phyloP scores from a whole-genome alignment of 30 jellyfish, hydroid and myxozoan genomes.

The Pelagia noctiluca region DNA sequence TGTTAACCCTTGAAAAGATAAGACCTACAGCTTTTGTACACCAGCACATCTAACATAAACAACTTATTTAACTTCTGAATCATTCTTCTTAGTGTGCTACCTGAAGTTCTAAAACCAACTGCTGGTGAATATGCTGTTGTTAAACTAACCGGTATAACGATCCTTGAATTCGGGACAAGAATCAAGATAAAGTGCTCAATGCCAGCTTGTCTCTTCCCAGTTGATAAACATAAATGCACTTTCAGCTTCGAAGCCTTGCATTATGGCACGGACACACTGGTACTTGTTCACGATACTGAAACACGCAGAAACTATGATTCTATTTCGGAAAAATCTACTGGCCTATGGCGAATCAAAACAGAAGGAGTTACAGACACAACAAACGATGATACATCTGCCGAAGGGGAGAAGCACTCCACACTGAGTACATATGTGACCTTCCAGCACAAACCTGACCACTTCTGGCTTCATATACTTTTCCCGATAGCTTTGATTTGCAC shows the following conservation, averaged over 20 bases:
- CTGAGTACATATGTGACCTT: background rate
- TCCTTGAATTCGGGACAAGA: conserved; percentile 21
- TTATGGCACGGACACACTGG: background rate
- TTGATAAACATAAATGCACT: conserved; percentile 41
- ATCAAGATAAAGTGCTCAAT: conserved; percentile 40
- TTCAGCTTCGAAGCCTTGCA: conserved; percentile 7
- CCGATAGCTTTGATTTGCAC: conserved; percentile 44
- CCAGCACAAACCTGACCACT: conserved; percentile 11
- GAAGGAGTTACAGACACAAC: background rate
- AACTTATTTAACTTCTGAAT: background rate
- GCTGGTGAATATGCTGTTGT: background rate
- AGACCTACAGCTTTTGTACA: no score
- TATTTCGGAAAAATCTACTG: conserved; percentile 27
- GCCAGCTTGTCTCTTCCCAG: conserved; percentile 69
- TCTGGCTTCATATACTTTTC: conserved; percentile 33
- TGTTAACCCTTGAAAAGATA: background rate
- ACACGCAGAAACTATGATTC: background rate
- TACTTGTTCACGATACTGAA: background rate
- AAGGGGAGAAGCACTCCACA: no score
- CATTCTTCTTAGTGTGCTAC: conserved; percentile 7
- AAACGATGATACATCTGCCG: no score
- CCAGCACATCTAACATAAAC: no score
- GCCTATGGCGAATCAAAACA: conserved; percentile 3
- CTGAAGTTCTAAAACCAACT: conserved; percentile 11
- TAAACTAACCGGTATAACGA: conserved; percentile 23